Percentiles rank a stretch among this genome's conserved stretches.
Evolutionary conservation across 2,888 invertebrate genomes (phyloP).

Genomic region (Athalia cordata): DNA sequence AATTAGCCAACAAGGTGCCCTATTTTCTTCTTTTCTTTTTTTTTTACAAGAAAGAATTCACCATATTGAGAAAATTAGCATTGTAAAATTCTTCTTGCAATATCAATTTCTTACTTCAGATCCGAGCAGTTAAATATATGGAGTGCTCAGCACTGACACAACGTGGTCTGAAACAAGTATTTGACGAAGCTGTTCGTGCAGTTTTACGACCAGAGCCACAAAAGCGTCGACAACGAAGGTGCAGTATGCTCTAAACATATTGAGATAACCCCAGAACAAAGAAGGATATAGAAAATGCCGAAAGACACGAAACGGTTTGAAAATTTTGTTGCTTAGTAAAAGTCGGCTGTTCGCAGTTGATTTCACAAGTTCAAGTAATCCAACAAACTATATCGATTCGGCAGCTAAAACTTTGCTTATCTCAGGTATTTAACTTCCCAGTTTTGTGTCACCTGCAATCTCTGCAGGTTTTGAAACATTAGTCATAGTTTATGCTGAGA

Average conservation of each 20-base stretch:
- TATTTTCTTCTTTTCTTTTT: neutral
- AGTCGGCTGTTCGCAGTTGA: conserved; percentile 33
- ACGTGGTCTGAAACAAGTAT: conserved; percentile 97
- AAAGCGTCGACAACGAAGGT: conserved; percentile 95
- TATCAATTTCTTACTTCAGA: conserved; percentile 71
- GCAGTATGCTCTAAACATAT: conserved; percentile 82
- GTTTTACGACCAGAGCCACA: conserved; percentile 98
- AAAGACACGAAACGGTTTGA: conserved; percentile 47
- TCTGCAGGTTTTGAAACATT: conserved; percentile 41
- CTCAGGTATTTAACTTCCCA: conserved; percentile 56
- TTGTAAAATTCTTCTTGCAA: neutral
- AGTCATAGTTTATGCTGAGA: conserved; percentile 26
- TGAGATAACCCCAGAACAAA: conserved; percentile 49
- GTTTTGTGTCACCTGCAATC: conserved; percentile 47
- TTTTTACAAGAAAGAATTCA: neutral
- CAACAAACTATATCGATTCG: conserved; percentile 15
- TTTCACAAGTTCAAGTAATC: conserved; percentile 47
- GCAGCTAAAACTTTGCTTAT: conserved; percentile 50
- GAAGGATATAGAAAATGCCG: conserved; percentile 48
- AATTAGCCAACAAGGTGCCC: conserved; percentile 91
- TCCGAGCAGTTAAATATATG: conserved; percentile 98
- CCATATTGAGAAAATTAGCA: neutral
- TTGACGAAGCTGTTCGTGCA: conserved; percentile 98
- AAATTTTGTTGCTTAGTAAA: conserved; percentile 30
- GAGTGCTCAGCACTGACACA: conserved; percentile 99